Percentiles rank a stretch among this genome's conserved stretches.
These are phyloP conservation scores for Eulithis prunata DNA, from an alignment of 2,888 invertebrate species.

Conservation along the genomic window DNA sequence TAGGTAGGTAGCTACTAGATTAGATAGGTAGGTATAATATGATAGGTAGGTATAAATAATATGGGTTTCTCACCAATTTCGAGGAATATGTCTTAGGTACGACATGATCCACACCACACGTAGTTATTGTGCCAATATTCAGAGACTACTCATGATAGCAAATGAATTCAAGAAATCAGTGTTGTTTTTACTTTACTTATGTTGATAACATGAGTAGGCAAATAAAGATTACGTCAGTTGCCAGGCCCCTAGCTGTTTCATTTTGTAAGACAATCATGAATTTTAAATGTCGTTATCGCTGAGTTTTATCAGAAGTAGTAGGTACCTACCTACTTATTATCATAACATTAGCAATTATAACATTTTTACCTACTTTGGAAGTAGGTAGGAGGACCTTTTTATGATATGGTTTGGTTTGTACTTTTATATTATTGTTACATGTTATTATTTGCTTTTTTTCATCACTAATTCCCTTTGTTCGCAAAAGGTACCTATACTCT, in stretches of 20 bases:
- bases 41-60: no score
- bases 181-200: conserved; percentile 48
- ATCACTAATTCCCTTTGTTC: no score
- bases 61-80: conserved; percentile 61
- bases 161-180: conserved; percentile 46
- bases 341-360: not conserved
- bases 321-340: not conserved
- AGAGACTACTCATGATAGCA: conserved; percentile 18
- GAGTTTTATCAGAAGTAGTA: conserved; percentile 6
- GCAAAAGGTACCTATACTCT: no score
- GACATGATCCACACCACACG: conserved; percentile 51
- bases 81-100: conserved; percentile 60
- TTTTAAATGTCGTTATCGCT: not conserved
- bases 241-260: conserved; percentile 45
- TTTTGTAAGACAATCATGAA: conserved; percentile 33
- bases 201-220: conserved; percentile 23
- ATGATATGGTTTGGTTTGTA: no score
- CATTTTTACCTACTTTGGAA: no score
- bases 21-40: no score
- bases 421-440: no score
- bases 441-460: no score
- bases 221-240: conserved; percentile 50
- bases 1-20: no score
- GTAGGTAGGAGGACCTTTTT: no score
- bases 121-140: conserved; percentile 23